phyloP scores from a whole-genome alignment of 2,113 vertebrate genomes.

The Octodon degus region DNA sequence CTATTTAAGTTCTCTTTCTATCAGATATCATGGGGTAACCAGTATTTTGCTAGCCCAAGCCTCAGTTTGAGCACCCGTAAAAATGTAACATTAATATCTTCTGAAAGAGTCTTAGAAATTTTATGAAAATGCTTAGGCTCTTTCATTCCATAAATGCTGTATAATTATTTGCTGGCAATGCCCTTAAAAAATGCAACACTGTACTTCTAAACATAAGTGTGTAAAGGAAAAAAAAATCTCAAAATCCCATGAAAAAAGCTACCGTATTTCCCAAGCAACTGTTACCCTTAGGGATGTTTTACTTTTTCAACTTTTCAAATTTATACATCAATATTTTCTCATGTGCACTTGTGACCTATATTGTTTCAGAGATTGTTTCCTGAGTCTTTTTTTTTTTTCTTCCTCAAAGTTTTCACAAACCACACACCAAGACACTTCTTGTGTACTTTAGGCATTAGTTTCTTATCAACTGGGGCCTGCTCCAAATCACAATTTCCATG shows the following conservation, averaged over 20 bases:
- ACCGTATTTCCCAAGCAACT: not conserved
- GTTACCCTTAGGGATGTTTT: not conserved
- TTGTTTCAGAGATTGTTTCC: not conserved
- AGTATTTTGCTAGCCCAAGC: not conserved
- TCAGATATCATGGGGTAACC: fast-evolving
- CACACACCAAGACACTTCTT: conserved; percentile 23
- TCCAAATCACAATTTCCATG: conserved; percentile 16
- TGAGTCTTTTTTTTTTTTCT: conserved; percentile 44
- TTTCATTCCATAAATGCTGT: not conserved
- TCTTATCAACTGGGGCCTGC: conserved; percentile 44
- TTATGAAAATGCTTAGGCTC: not conserved
- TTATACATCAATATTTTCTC: not conserved
- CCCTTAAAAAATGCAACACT: not conserved
- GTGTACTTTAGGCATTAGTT: not conserved
- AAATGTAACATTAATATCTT: not conserved
- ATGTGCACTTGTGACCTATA: not conserved
- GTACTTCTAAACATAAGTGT: not conserved
- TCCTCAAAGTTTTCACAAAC: not conserved
- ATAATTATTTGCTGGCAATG: not conserved
- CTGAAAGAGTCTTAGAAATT: not conserved
- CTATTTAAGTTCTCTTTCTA: not conserved
- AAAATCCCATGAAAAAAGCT: not conserved
- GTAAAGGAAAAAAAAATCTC: not conserved
- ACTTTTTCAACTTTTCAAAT: conserved; percentile 2
- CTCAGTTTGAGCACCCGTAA: not conserved